Percentiles rank a stretch among this genome's conserved stretches.
These are phyloP conservation scores for Cirrhinus mrigala DNA, from an alignment of 2,797 vertebrate genomes.

Conservation along the genomic window DNA sequence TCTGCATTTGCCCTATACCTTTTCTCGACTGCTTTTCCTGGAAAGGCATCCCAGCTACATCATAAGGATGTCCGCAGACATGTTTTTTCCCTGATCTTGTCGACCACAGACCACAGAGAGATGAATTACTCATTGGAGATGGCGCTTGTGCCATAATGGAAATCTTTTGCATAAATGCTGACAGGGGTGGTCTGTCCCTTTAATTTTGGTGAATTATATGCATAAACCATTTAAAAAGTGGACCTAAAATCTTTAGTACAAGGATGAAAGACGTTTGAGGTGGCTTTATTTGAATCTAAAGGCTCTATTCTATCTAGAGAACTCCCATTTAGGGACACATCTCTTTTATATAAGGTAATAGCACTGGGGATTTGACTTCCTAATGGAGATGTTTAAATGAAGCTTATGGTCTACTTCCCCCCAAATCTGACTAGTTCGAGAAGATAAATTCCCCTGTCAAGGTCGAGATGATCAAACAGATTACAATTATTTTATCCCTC, in stretches of 20 bases:
- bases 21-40: slow-evolving; percentile 19
- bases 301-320: slow-evolving; percentile 34
- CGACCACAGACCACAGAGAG: slow-evolving; percentile 33
- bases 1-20: neutral
- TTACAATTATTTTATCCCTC: slow-evolving; percentile 86
- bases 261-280: slow-evolving; percentile 43
- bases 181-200: slow-evolving; percentile 45
- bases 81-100: slow-evolving; percentile 27
- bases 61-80: slow-evolving; percentile 14
- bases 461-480: slow-evolving; percentile 87
- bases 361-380: slow-evolving; percentile 73
- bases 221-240: slow-evolving; percentile 29
- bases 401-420: slow-evolving; percentile 85
- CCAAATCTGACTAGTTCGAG: slow-evolving; percentile 78
- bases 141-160: slow-evolving; percentile 32
- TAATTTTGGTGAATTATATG: slow-evolving; percentile 35
- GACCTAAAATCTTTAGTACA: slow-evolving; percentile 28
- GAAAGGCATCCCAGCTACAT: slow-evolving; percentile 20
- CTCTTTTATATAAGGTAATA: slow-evolving; percentile 53
- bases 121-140: slow-evolving; percentile 29
- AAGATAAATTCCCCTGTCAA: slow-evolving; percentile 88
- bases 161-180: slow-evolving; percentile 43
- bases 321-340: slow-evolving; percentile 32
- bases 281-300: slow-evolving; percentile 36
- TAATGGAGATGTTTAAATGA: slow-evolving; percentile 83